A percentile compares a stretch with the other conserved stretches of the same genome.
phyloP scores from a whole-genome alignment of 2,797 vertebrate species.

The Hyperoplus lanceolatus region DNA sequence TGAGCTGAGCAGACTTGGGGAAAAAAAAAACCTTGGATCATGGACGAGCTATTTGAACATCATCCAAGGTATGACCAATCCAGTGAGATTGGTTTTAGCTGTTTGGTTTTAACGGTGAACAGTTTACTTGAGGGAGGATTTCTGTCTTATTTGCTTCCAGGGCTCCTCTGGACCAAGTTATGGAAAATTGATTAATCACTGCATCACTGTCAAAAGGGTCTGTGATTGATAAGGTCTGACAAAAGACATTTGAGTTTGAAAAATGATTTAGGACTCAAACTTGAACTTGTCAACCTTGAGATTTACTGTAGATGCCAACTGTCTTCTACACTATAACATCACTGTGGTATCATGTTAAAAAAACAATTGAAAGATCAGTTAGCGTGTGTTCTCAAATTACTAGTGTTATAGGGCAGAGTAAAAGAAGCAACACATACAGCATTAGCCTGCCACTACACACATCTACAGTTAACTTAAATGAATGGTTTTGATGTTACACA shows the following conservation, averaged over 20 bases:
- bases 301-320: neutral
- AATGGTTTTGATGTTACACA: neutral
- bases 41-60: neutral
- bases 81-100: neutral
- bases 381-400: neutral
- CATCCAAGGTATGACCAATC: conserved; percentile 13
- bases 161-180: neutral
- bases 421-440: neutral
- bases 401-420: neutral
- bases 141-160: neutral
- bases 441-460: neutral
- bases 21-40: conserved; percentile 23
- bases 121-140: neutral
- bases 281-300: neutral
- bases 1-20: conserved; percentile 5
- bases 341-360: neutral
- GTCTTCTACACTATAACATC: neutral
- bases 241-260: too few relatives aligned
- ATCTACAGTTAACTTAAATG: neutral
- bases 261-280: too few relatives aligned
- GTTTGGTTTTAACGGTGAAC: neutral
- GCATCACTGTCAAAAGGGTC: neutral
- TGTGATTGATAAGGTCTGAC: too few relatives aligned
- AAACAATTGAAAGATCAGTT: neutral
- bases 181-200: neutral